Evolutionary conservation across 2,888 invertebrate species (phyloP).

Genomic region (Aromia moschata): DNA sequence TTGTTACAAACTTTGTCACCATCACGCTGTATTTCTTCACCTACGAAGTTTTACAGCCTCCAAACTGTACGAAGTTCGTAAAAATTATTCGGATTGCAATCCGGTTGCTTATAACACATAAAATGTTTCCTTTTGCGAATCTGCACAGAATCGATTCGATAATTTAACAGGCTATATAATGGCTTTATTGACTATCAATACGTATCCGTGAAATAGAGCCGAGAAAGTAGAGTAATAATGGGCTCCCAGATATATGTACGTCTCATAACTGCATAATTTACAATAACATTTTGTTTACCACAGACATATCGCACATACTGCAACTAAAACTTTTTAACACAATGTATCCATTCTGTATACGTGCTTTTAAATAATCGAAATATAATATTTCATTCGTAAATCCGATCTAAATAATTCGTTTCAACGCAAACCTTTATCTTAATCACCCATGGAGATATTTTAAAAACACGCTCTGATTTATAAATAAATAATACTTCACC

Average conservation of each 20-base stretch:
- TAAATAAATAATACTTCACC: conserved; percentile 25
- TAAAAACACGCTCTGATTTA: conserved; percentile 18
- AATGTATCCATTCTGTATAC: conserved; percentile 14
- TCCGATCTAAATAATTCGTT: conserved; percentile 25
- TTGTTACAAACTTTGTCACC: no score
- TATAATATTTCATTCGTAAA: conserved; percentile 22
- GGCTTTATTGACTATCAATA: conserved; percentile 9
- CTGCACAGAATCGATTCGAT: not conserved
- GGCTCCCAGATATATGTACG: not conserved
- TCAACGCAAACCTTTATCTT: conserved; percentile 22
- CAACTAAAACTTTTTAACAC: conserved; percentile 15
- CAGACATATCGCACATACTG: conserved; percentile 8
- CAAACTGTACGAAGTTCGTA: no score
- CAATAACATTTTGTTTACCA: conserved; percentile 15
- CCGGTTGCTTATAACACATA: not conserved
- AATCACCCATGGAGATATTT: conserved; percentile 23
- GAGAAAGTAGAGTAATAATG: conserved; percentile 7
- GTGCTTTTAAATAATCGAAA: conserved; percentile 14
- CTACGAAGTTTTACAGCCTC: no score
- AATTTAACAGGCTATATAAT: conserved; percentile 6
- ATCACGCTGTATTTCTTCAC: no score
- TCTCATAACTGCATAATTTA: conserved; percentile 1
- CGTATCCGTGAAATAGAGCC: conserved; percentile 5
- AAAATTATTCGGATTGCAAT: no score
- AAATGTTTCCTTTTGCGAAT: not conserved